Percentiles rank a stretch among this genome's conserved stretches.
Evolutionary conservation across 2,888 invertebrate species (phyloP).

Genomic region (Abrostola tripartita): DNA sequence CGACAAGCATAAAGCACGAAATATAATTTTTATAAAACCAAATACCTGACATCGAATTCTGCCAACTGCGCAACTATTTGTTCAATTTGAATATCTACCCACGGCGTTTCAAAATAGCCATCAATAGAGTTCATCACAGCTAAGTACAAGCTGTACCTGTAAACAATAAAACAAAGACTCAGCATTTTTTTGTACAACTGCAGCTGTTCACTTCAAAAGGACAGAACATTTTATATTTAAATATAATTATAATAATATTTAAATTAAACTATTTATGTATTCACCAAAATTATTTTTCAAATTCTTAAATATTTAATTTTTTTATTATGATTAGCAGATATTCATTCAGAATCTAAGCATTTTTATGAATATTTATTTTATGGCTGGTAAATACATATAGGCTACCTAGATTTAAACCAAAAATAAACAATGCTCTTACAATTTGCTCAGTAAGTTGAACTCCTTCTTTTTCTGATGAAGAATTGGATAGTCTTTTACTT

Average conservation of each 20-base stretch:
- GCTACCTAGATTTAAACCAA: conserved; percentile 1
- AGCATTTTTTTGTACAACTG: no score
- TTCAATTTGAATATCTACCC: conserved; percentile 95
- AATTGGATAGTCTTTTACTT: conserved; percentile 94
- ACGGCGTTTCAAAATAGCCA: conserved; percentile 95
- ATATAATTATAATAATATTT: no score
- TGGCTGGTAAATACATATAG: background rate
- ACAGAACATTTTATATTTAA: no score
- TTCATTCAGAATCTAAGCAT: no score
- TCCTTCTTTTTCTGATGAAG: conserved; percentile 94
- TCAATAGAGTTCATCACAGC: conserved; percentile 95
- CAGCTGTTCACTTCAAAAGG: no score
- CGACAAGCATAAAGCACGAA: no score
- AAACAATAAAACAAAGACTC: conserved; percentile 32
- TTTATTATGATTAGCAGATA: no score
- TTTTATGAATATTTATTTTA: no score
- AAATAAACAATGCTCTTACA: conserved; percentile 85
- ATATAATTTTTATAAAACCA: no score
- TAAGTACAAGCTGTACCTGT: conserved; percentile 90
- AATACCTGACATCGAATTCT: conserved; percentile 94
- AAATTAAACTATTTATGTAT: no score
- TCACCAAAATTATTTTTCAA: no score
- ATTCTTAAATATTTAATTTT: no score
- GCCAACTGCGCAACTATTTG: conserved; percentile 92
- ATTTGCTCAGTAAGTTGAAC: conserved; percentile 94